These are phyloP conservation scores for Cheirogaleus major DNA, from an alignment of 2,797 vertebrate genomes.

Conservation along the genomic window DNA sequence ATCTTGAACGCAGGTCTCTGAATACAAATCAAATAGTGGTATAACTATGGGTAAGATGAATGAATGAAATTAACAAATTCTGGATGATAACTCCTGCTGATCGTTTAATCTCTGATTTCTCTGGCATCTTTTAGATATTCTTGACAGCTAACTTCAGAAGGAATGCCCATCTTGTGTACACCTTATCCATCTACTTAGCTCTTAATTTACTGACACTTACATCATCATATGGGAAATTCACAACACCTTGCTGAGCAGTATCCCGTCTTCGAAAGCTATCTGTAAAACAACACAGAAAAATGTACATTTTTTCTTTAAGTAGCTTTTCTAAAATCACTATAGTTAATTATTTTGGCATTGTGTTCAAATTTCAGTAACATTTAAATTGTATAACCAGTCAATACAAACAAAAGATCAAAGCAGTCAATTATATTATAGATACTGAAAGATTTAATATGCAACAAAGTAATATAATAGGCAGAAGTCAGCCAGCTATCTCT, in stretches of 20 bases:
- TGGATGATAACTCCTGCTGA: not conserved
- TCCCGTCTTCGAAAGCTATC: slow-evolving; percentile 91
- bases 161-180: not conserved
- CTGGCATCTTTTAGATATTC: not conserved
- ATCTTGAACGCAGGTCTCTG: not conserved
- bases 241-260: slow-evolving; percentile 88
- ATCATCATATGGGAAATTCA: slow-evolving; percentile 92
- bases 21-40: not conserved
- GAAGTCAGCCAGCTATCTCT: not conserved
- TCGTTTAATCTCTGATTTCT: not conserved
- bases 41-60: not conserved
- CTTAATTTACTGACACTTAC: slow-evolving; percentile 84
- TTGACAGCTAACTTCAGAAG: not conserved
- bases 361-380: not conserved
- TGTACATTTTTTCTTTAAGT: not conserved
- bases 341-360: not conserved
- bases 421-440: not conserved
- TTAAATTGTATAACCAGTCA: slow-evolving; percentile 1
- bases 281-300: slow-evolving; percentile 76
- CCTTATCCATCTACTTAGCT: not conserved
- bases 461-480: not conserved
- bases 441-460: not conserved
- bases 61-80: not conserved
- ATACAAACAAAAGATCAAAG: slow-evolving; percentile 19
- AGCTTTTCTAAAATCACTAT: not conserved